These are phyloP conservation scores for Micronisus gabar DNA, from an alignment of 2,113 vertebrate genomes.

Conservation along the genomic window DNA sequence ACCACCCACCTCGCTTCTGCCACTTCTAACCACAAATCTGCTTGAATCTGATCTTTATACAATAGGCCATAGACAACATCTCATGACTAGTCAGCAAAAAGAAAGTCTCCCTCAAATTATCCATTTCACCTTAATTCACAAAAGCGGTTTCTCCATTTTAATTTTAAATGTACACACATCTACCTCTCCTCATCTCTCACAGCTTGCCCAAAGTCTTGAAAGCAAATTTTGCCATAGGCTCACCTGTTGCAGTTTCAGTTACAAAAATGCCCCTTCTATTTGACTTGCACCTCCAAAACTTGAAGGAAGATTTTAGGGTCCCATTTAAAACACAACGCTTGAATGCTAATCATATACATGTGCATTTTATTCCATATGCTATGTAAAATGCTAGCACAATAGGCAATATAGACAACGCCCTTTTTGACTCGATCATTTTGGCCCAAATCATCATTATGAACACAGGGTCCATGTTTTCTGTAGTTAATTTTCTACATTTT, in stretches of 20 bases:
- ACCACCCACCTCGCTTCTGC: neutral
- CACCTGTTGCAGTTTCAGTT: neutral
- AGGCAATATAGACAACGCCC: neutral
- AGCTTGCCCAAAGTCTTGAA: neutral
- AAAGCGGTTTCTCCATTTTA: neutral
- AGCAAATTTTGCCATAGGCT: neutral
- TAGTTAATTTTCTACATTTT: neutral
- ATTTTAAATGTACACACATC: neutral
- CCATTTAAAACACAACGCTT: neutral
- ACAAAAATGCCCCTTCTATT: neutral
- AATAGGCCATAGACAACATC: neutral
- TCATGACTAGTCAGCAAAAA: neutral
- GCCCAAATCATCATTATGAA: neutral
- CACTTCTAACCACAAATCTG: neutral
- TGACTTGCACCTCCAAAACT: neutral
- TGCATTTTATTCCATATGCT: neutral
- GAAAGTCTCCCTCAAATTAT: neutral
- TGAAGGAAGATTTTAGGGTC: neutral
- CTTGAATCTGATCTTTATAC: neutral
- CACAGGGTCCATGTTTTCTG: neutral
- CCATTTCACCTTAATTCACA: neutral
- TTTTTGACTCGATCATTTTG: neutral
- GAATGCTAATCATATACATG: neutral
- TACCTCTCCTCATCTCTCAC: neutral
- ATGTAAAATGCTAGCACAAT: neutral